Evolutionary conservation across 2,888 invertebrate species (phyloP).

Genomic region (Mythimna ferrago): DNA sequence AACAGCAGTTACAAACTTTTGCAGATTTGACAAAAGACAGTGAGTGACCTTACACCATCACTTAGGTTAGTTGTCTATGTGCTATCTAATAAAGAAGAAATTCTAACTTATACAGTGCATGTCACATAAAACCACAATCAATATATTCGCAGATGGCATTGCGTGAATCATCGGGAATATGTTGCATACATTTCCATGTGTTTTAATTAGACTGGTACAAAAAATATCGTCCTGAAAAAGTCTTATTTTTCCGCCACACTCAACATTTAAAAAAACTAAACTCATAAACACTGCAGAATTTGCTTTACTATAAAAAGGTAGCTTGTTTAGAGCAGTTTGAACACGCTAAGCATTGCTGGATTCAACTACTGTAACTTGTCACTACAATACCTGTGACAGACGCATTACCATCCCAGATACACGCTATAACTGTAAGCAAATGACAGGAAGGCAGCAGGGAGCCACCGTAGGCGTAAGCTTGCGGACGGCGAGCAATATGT

Average conservation of each 20-base stretch:
- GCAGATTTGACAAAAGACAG: too few species aligned
- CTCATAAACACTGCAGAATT: neutral
- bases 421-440: too few species aligned
- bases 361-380: neutral
- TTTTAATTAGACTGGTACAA: neutral
- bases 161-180: too few species aligned
- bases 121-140: neutral
- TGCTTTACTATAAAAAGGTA: neutral
- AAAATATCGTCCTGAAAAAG: neutral
- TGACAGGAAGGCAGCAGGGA: too few species aligned
- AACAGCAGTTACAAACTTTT: too few species aligned
- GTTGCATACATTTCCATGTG: conserved; percentile 5
- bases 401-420: too few species aligned
- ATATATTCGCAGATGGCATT: neutral
- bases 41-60: too few species aligned
- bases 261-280: neutral
- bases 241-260: neutral
- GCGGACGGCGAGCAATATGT: too few species aligned
- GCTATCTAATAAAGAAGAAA: too few species aligned
- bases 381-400: too few species aligned
- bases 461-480: too few species aligned
- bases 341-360: neutral
- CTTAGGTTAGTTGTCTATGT: too few species aligned
- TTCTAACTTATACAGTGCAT: neutral
- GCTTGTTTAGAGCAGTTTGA: neutral